Conservation (phyloP, 2,888 invertebrate species). For the Nemotelus pantherinus region DNA sequence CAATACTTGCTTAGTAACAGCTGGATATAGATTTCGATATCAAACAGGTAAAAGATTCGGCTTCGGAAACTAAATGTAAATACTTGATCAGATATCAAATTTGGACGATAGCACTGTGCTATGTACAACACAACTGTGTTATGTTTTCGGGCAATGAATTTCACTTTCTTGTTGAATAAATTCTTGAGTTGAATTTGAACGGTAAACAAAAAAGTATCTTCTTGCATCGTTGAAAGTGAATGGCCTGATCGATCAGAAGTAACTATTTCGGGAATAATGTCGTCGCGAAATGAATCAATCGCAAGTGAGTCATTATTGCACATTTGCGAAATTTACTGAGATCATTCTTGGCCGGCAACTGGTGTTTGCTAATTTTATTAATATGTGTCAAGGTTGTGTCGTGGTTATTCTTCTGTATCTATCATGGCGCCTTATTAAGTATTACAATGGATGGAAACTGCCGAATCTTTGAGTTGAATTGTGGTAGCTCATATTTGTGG, state of each 20-base stretch:
- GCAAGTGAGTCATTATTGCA: neutral
- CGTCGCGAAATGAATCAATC: slow-evolving; percentile 14
- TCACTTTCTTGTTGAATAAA: slow-evolving; percentile 5
- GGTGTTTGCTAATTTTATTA: slow-evolving; percentile 21
- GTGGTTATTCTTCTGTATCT: neutral
- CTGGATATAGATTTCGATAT: slow-evolving; percentile 18
- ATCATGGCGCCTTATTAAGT: slow-evolving; percentile 15
- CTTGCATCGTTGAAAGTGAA: slow-evolving; percentile 28
- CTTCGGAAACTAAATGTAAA: neutral
- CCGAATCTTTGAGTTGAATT: too few relatives aligned
- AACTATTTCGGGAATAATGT: neutral
- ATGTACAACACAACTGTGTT: too few relatives aligned
- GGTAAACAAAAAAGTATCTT: neutral
- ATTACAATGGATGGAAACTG: neutral
- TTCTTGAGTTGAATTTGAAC: too few relatives aligned
- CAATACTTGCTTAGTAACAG: slow-evolving; percentile 26
- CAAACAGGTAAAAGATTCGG: neutral
- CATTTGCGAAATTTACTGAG: neutral
- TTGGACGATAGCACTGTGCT: neutral
- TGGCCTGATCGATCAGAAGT: neutral
- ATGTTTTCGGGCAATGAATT: neutral
- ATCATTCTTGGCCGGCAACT: neutral
- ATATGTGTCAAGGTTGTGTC: slow-evolving; percentile 31
- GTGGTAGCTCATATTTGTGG: neutral
- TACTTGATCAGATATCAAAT: slow-evolving; percentile 1